phyloP scores from a whole-genome alignment of 1,140 invertebrate genomes.

The Cylas formicarius region DNA sequence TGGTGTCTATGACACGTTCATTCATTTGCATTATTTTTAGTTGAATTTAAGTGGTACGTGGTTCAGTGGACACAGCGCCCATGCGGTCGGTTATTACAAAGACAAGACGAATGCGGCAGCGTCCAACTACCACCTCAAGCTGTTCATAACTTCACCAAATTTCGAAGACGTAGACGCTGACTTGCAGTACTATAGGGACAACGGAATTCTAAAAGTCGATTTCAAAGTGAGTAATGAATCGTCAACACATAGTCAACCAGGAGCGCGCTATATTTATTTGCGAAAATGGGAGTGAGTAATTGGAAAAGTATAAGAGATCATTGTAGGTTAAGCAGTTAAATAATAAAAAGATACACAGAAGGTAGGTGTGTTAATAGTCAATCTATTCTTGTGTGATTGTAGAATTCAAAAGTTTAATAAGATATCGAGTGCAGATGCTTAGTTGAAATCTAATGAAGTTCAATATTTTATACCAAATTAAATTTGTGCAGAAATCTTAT shows the following conservation, averaged over 20 bases:
- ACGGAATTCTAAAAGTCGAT: conserved; percentile 52
- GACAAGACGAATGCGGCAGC: conserved; percentile 57
- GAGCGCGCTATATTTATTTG: no score
- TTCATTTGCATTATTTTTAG: conserved; percentile 39
- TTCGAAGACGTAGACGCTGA: conserved; percentile 60
- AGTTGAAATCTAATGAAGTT: no score
- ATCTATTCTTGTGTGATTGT: no score
- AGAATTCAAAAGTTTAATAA: no score
- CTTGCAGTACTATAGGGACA: conserved; percentile 53
- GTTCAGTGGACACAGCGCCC: conserved; percentile 70
- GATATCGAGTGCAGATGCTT: no score
- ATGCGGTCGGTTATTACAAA: conserved; percentile 59
- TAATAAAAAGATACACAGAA: no score
- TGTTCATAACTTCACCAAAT: conserved; percentile 59
- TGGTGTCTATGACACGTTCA: conserved; percentile 19
- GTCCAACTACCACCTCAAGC: conserved; percentile 58
- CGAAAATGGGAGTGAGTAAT: no score
- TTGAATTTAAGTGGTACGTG: conserved; percentile 62
- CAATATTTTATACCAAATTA: no score
- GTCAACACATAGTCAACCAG: not conserved
- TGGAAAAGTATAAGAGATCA: no score
- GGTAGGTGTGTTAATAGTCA: no score
- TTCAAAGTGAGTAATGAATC: conserved; percentile 42
- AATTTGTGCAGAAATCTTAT: no score
- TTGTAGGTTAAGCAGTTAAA: no score